A percentile compares a stretch with the other conserved stretches of the same genome.
Evolutionary conservation across 2,888 invertebrate genomes (phyloP).

Genomic region (Nipponacmea schrenckii): DNA sequence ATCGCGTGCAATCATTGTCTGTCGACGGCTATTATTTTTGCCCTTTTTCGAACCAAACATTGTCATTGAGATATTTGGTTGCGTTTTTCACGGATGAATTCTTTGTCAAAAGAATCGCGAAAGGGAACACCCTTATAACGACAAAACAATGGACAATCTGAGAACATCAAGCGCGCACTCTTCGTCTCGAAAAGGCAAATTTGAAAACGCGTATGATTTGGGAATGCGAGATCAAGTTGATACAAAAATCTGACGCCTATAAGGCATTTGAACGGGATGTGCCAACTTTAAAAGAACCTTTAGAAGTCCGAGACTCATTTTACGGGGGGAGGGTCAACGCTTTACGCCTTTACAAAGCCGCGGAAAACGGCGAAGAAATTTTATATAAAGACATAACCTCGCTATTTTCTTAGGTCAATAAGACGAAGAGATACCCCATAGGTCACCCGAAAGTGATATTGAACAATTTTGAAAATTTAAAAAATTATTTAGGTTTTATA

Average conservation of each 20-base stretch:
- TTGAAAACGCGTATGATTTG: background rate
- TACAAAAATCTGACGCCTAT: background rate
- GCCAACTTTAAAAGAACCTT: background rate
- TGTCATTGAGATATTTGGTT: background rate
- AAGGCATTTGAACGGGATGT: background rate
- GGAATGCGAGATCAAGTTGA: no score
- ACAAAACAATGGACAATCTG: background rate
- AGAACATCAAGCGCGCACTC: background rate
- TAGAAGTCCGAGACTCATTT: background rate
- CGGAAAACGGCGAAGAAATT: no score
- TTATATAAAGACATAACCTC: background rate
- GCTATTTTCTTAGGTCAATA: background rate
- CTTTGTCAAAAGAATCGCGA: background rate
- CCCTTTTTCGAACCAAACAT: background rate
- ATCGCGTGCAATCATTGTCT: no score
- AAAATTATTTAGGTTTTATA: background rate
- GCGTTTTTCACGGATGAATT: background rate
- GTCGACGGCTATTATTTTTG: background rate
- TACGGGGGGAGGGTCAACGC: background rate
- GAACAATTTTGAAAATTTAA: background rate
- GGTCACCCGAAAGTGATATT: background rate
- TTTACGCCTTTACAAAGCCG: background rate
- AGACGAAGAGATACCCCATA: background rate
- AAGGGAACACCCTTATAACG: no score
- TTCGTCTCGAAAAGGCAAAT: background rate